These are phyloP conservation scores for Bombycilla garrulus DNA, from an alignment of 2,113 vertebrate genomes.

Conservation along the genomic window DNA sequence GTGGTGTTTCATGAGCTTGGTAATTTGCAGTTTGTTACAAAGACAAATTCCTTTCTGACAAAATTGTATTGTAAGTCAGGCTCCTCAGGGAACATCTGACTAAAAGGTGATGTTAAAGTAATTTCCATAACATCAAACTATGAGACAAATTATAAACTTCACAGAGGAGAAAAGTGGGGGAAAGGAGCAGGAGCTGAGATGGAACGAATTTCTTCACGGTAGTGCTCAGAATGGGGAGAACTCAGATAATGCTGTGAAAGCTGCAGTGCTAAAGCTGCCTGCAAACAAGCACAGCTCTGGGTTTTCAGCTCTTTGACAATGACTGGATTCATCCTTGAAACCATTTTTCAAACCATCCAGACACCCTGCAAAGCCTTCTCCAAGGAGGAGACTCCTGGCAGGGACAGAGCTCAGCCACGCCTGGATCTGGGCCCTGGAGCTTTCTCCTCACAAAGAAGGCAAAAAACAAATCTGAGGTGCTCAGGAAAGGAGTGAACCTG, in stretches of 20 bases:
- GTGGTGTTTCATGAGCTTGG: not conserved
- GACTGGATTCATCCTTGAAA: not conserved
- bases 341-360: not conserved
- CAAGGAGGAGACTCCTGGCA: not conserved
- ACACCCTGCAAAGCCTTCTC: not conserved
- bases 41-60: slow-evolving; percentile 52
- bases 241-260: not conserved
- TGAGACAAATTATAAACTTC: slow-evolving; percentile 45
- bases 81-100: slow-evolving; percentile 7
- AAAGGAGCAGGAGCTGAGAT: not conserved
- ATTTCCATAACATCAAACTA: slow-evolving; percentile 59
- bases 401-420: rapidly evolving
- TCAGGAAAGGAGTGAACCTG: not conserved
- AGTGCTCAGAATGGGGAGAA: not conserved
- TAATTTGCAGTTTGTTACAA: slow-evolving; percentile 59
- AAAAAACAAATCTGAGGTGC: not conserved
- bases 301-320: not conserved
- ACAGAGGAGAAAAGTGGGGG: not conserved
- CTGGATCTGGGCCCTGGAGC: not conserved
- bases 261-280: not conserved
- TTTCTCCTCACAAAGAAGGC: not conserved
- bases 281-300: not conserved
- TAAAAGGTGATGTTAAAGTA: slow-evolving; percentile 53
- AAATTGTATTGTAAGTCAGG: slow-evolving; percentile 41
- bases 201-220: not conserved